A percentile compares a stretch with the other conserved stretches of the same genome.
phyloP scores from a whole-genome alignment of 1,140 invertebrate genomes.

The Caenorhabditis elegans region WBcel235 BX284604.4:7526001-7526500 shows the following conservation, averaged over 20 bases:
- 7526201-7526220: no score
- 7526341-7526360: background rate
- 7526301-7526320: no score
- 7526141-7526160: no score
- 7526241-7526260: no score
- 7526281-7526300: background rate
- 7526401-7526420: background rate
- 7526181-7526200: no score
- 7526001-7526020: background rate
- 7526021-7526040: background rate
- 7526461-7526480: background rate
- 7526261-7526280: background rate
- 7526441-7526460: conserved; percentile 20
- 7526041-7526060: background rate
- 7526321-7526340: background rate
- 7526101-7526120: no score
- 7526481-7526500: no score
- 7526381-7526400: background rate
- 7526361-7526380: background rate
- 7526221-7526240: no score
- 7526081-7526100: no score
- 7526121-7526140: no score
- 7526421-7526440: background rate
- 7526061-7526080: no score
- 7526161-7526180: no score